Evolutionary conservation across 2,888 invertebrate genomes (phyloP), one percentile per base, ranked within the genome.

Genomic region (Nezara viridula): DNA sequence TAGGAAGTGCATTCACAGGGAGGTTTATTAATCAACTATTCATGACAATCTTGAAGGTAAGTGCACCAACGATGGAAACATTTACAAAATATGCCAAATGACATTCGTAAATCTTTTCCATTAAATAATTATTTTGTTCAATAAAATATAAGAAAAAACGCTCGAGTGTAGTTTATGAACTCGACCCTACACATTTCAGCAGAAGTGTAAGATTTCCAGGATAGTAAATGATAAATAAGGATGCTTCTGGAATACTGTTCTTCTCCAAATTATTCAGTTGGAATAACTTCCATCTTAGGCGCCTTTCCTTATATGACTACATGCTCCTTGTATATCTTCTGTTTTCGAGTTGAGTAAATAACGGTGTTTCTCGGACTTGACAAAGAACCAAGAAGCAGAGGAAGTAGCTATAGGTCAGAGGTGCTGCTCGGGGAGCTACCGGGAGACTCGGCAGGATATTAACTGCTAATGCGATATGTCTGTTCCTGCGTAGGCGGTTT

Each of bases 381-480:
- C 44, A 81, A 47, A 40, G 44, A 81, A 44, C 12, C 4, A 47
- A n/a, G 44, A 40, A 14, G 6, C 10, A 44, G 44, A 24, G 24
- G 81, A 81, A 81, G 24, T 81, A 44, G 44, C 44, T 3, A 73
- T 44, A 81, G 44, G 44, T 81, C 81, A 47, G 44, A n/a, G 81
- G 40, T 40, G 40, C 40, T 24, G 77, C 40, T 44, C n/a, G n/a
- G 7, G 32, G n/a, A 2, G 55, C 55, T 55, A 86, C 86, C 86
- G 49, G 55, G 10, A 12, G 40, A 40, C 40, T 52, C 40, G 21
- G 5, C 16, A n/a, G 50, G 55, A 86, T 86, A 86, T 86, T 86
- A 86, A 86, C 52, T 52, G 86, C 40, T 86, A 86, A 86, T 86
- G 86, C 86, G 86, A 86, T 86, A 86, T 86, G 86, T 40, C 40